Evolutionary conservation across 2,113 vertebrate genomes (phyloP), one percentile per base, ranked within the genome.

Genomic region (Osmerus mordax): DNA sequence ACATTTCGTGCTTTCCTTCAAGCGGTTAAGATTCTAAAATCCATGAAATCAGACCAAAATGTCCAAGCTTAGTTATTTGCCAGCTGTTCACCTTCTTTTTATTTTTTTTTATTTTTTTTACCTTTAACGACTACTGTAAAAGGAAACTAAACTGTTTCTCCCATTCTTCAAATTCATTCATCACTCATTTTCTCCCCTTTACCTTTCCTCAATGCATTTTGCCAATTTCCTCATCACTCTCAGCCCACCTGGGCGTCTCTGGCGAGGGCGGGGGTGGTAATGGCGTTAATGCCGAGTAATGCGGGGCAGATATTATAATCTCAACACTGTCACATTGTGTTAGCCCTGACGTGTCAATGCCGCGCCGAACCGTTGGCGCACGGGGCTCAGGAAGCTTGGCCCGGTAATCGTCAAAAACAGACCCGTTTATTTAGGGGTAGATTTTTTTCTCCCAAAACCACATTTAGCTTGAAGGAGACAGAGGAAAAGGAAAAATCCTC

Each of bases 251-350:
- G 88, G 89, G 80, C 84, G 82, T 71, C 63, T 58, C 63, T 72
- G 65, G 78, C 36, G 66, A 76, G 71, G 78, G 84, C 61, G 72
- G 89, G 85, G 86, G 71, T 84, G 6, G 88, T 92, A 92, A 92
- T 91, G 82, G 83, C 86, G 77, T 86, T 93, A 92, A 92, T 92
- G 89, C 87, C 73, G 76, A 82, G 90, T 92, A 93, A 93, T 92
- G 86, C 78, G 87, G 88, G 89, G 86, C 91, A 92, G 92, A 92
- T 92, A 93, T 93, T 92, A 93, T 92, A 92, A 92, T 92, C 91
- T 93, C 89, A 87, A 88, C 86, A 90, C 90, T 93, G 92, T 93
- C 92, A 93, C 89, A 92, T 90, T 76, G 89, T 85, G 92, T 93
- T 93, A 93, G 91, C 73, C 13, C 90, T 93, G 92, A 93, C 81